These are phyloP conservation scores for Junonia oenone DNA, from an alignment of 2,888 invertebrate species.

Conservation along the genomic window DNA sequence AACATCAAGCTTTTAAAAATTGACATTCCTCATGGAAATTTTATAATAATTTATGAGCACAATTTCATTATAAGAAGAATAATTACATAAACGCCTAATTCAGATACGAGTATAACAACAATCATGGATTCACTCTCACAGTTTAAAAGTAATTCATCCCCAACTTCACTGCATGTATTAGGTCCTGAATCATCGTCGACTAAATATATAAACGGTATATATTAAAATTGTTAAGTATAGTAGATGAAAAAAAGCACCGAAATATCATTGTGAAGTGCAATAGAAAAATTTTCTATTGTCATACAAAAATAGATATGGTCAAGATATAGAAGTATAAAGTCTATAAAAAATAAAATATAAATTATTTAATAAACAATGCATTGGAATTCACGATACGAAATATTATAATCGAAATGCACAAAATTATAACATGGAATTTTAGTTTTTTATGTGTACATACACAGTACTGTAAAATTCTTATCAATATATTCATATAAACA, in stretches of 20 bases:
- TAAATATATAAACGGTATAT: constrained; percentile 24
- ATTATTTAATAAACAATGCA: constrained; percentile 52
- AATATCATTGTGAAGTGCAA: constrained; percentile 25
- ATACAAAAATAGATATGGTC: constrained; percentile 34
- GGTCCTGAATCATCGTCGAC: constrained; percentile 21
- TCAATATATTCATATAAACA: constrained; percentile 74
- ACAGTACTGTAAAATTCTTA: constrained; percentile 64
- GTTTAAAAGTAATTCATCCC: constrained; percentile 29
- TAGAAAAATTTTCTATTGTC: constrained; percentile 26
- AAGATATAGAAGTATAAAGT: constrained; percentile 29
- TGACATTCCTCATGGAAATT: constrained; percentile 69
- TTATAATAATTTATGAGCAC: constrained; percentile 72
- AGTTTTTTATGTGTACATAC: constrained; percentile 56
- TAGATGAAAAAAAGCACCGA: constrained; percentile 28
- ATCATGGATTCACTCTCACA: constrained; percentile 46
- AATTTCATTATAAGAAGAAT: constrained; percentile 66
- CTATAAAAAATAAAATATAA: constrained; percentile 49
- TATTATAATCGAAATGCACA: constrained; percentile 29
- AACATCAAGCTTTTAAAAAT: constrained; percentile 76
- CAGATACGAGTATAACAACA: constrained; percentile 44
- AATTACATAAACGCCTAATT: constrained; percentile 43
- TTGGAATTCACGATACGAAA: constrained; percentile 45
- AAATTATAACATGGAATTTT: constrained; percentile 43
- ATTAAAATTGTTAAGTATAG: constrained; percentile 25
- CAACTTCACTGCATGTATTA: constrained; percentile 13